Evolutionary conservation across 1,140 invertebrate genomes (phyloP).

Genomic region (Coboldia fuscipes): DNA sequence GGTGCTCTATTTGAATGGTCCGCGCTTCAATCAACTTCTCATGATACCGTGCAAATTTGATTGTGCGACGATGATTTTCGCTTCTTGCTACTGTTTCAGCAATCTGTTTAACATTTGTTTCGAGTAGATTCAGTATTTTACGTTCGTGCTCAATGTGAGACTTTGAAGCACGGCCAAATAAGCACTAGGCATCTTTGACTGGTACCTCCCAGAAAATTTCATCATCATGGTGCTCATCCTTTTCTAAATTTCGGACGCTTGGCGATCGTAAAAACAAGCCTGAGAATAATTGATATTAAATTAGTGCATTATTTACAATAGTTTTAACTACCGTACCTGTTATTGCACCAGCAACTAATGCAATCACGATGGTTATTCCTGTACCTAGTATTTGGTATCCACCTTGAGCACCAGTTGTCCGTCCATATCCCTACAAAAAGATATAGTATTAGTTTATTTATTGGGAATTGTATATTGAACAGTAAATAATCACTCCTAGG

Average conservation of each 20-base stretch:
- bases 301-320: no score
- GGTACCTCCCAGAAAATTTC: slow-evolving; percentile 31
- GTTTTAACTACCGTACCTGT: slow-evolving; percentile 43
- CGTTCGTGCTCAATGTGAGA: no score
- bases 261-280: slow-evolving; percentile 23
- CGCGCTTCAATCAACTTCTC: no score
- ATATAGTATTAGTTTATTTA: background rate
- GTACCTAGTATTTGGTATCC: slow-evolving; percentile 57
- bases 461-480: background rate
- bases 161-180: no score
- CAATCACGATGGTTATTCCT: slow-evolving; percentile 40
- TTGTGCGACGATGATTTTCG: no score
- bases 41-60: no score
- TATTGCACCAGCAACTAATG: slow-evolving; percentile 50
- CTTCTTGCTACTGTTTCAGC: no score
- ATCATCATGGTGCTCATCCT: slow-evolving; percentile 28
- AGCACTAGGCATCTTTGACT: slow-evolving; percentile 5
- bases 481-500: slow-evolving; percentile 10
- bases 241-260: slow-evolving; percentile 23
- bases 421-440: slow-evolving; percentile 24
- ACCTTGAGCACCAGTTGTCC: slow-evolving; percentile 48
- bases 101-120: no score
- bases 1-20: no score
- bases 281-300: slow-evolving; percentile 12
- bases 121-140: no score